Evolutionary conservation across 1,140 invertebrate species (phyloP).

Genomic region (Physella acuta): DNA sequence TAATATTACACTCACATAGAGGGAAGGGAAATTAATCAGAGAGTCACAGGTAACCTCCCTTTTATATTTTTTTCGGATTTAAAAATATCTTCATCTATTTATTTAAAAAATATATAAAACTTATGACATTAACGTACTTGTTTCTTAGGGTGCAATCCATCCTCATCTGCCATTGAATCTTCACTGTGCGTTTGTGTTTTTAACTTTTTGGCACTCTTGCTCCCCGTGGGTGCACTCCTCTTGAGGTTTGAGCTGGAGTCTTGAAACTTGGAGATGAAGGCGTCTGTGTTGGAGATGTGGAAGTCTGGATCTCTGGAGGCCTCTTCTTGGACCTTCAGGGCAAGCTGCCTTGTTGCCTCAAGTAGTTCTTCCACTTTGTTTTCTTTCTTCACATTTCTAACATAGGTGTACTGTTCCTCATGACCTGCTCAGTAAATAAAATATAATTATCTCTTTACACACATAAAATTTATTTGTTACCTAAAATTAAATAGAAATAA

Average conservation of each 20-base stretch:
- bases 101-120: too few species aligned
- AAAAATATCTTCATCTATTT: too few species aligned
- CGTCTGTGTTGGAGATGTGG: constrained; percentile 17
- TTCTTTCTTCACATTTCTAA: constrained; percentile 9
- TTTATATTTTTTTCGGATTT: too few species aligned
- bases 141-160: neutral
- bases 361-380: constrained; percentile 21
- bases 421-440: neutral
- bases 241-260: constrained; percentile 1
- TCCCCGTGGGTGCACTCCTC: constrained; percentile 7
- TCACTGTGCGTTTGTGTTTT: too few species aligned
- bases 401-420: constrained; percentile 22
- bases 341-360: constrained; percentile 24
- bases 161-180: neutral
- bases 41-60: too few species aligned
- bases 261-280: constrained; percentile 23
- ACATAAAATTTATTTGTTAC: too few species aligned
- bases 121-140: neutral
- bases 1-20: too few species aligned
- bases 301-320: constrained; percentile 26
- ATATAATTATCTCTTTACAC: too few species aligned
- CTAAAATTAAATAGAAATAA: too few species aligned
- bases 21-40: too few species aligned
- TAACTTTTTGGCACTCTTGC: neutral
- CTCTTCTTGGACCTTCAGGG: constrained; percentile 24